Base-by-base conservation (phyloP, 2,888 invertebrate genomes). In the Palloptera scutellata region DNA sequence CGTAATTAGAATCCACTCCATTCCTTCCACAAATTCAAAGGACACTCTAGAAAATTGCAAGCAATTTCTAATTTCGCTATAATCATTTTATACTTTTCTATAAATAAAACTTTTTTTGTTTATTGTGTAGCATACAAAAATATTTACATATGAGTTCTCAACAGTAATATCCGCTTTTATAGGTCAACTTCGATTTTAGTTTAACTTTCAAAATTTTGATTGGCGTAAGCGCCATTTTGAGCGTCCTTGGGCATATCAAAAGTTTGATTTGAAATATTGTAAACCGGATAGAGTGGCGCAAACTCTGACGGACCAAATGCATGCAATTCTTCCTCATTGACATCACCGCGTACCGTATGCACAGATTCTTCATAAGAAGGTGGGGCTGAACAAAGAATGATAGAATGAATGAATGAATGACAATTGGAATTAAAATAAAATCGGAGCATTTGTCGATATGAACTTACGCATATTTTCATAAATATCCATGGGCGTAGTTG, bases 231-330 rank as follows among this genome's bases (percentile, higher is more conserved):
- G 17, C 54, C 77, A 5, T 63, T 43, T 69, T 72, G n/a, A 40
- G 57, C n/a, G 3, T 54, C 42, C 13, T 52, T 52, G 9, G 55
- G 40, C 10, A 60, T 12, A 6, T 64, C 54, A 2, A 77, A 70
- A 2, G 66, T 74, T 1, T 78, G 75, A 68, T 74, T 77, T 2
- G 79, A 75, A 64, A 81, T 74, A 67, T 75, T 74, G 60, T 80
- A 84, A 4, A 84, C 84, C 0, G 84, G 84, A 79, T 84, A 84
- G 11, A 84, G 70, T 1, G 84, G 84, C 1, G 83, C 72, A 72
- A 84, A 84, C 63, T 78, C 80, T 61, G 77, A 77, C 17, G 69
- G 66, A 0, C 77, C 80, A 53, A 81, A 76, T 0, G 79, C 74
- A 52, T 78, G 74, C 30, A 82, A 75, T 41, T 79, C 81, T 59